Percentiles rank a stretch among this genome's conserved stretches.
phyloP scores from a whole-genome alignment of 2,888 invertebrate genomes.

The Plemyria rubiginata region DNA sequence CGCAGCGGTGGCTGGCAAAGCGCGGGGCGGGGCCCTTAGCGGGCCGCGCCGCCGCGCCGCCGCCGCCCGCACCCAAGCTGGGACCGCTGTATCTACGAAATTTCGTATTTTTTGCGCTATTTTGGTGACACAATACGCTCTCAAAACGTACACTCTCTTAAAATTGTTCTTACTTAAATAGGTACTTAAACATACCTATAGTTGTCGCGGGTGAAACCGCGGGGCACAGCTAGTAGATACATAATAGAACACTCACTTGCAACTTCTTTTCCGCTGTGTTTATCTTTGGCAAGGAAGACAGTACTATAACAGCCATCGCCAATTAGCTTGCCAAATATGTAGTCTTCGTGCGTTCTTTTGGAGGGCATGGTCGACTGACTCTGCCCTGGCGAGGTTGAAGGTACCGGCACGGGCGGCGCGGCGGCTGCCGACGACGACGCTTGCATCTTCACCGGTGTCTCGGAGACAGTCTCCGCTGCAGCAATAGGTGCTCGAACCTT shows the following conservation, averaged over 20 bases:
- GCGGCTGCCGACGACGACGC: constrained; percentile 76
- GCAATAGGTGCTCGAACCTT: constrained; percentile 83
- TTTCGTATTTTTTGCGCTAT: too few species aligned
- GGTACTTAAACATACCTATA: too few species aligned
- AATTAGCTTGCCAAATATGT: constrained; percentile 96
- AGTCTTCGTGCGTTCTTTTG: constrained; percentile 93
- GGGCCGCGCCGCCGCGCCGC: too few species aligned
- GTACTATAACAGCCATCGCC: constrained; percentile 99
- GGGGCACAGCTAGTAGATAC: too few species aligned
- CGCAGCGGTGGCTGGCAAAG: too few species aligned
- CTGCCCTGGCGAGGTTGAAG: constrained; percentile 71
- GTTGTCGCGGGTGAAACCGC: too few species aligned
- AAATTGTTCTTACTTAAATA: too few species aligned
- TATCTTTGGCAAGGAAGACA: constrained; percentile 97
- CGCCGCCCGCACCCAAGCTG: too few species aligned
- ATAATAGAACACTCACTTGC: constrained; percentile 90
- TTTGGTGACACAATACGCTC: too few species aligned
- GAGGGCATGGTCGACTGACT: constrained; percentile 74
- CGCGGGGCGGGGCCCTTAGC: too few species aligned
- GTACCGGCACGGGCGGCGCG: constrained; percentile 61
- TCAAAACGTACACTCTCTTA: too few species aligned
- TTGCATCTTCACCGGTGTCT: constrained; percentile 81
- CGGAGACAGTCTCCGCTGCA: constrained; percentile 79
- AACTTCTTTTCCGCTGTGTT: constrained; percentile 94
- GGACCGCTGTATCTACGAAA: too few species aligned